Percentiles rank a stretch among this genome's conserved stretches.
Evolutionary conservation across 1,140 invertebrate genomes (phyloP).

Genomic region (Hylaeus anthracinus): DNA sequence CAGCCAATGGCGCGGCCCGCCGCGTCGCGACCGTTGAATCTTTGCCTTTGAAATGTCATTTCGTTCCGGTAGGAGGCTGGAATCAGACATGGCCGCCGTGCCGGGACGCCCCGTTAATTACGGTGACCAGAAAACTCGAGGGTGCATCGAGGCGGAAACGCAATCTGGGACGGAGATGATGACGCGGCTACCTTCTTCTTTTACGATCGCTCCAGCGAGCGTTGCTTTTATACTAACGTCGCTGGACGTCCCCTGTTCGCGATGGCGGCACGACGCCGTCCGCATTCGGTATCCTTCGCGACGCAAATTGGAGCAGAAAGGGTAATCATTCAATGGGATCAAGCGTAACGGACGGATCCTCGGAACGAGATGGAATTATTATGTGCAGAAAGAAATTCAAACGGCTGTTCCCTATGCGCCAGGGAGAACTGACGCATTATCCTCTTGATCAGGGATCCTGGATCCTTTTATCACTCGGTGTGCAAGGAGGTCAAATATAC

Average conservation of each 20-base stretch:
- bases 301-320: constrained; percentile 35
- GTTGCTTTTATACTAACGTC: neutral
- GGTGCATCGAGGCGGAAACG: constrained; percentile 36
- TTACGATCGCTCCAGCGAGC: constrained; percentile 21
- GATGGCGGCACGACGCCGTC: neutral
- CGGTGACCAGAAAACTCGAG: constrained; percentile 33
- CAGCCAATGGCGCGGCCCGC: neutral
- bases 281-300: neutral
- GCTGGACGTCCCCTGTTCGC: constrained; percentile 1
- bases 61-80: neutral
- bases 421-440: too few species aligned
- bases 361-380: neutral
- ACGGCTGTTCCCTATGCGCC: neutral
- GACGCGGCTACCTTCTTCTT: constrained; percentile 36
- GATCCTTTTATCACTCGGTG: too few species aligned
- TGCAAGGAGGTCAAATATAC: too few species aligned
- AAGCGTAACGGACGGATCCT: neutral
- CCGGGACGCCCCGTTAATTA: constrained; percentile 47
- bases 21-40: constrained; percentile 3
- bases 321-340: constrained; percentile 25
- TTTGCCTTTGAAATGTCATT: constrained; percentile 12
- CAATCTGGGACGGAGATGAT: constrained; percentile 54
- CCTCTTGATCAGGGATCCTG: too few species aligned
- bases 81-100: neutral
- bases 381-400: neutral